Evolutionary conservation across 2,888 invertebrate genomes (phyloP), one percentile per base, ranked within the genome.

Genomic region (Orchesellides sinensis): DNA sequence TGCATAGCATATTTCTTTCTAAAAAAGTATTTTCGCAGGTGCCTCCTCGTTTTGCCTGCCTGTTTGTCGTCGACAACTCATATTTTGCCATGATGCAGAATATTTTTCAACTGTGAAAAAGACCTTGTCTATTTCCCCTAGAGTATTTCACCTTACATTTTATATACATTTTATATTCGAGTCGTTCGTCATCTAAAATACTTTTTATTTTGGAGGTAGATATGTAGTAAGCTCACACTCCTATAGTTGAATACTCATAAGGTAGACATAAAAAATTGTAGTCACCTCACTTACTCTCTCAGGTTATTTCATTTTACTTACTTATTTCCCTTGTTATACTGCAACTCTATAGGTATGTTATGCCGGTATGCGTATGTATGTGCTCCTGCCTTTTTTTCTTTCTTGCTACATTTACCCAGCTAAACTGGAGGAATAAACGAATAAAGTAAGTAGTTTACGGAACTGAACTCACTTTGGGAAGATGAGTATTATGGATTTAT

Each of bases 1-100:
- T 74, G 56, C 19, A 59, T 17, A 14, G 29, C 35, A 40, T 56
- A 19, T 73, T 73, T 74, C 70, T 80, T 73, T 77, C 83, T 81
- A 27, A 23, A 47, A 77, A 77, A 68, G 69, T 78, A 68, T 78
- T 86, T 86, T 84, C 80, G 86, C 86, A 86, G 86, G 86, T 86
- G 86, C 84, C 74, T 83, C 78, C 66, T 52, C 56, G 65, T 49
- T 54, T 69, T 59, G 56, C 61, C 73, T 80, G 66, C 73, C 73
- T 69, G 73, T 73, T 79, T 79, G 79, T 79, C 80, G 83, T 80
- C 83, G 83, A 83, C 86, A 84, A 86, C 75, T 84, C 84, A 84
- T 84, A 84, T 86, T 81, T 84, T 83, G 81, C 77, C 83, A 81
- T 79, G 75, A 85, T 82, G 72, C 69, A 65, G 70, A 66, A 83